These are phyloP conservation scores for Fregata magnificens DNA, from an alignment of 2,113 vertebrate genomes.

Conservation along the genomic window DNA sequence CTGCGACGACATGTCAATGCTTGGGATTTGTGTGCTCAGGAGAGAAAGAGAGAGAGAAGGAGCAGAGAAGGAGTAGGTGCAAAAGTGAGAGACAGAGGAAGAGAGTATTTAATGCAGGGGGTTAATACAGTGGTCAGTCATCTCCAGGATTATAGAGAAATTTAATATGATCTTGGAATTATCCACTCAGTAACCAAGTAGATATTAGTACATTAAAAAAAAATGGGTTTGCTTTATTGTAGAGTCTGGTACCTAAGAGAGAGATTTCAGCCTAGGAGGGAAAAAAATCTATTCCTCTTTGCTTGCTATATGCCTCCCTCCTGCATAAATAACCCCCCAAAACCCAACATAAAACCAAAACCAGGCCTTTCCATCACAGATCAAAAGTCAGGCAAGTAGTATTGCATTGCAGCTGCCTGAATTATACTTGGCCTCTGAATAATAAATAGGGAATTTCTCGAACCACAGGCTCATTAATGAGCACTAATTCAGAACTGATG, in stretches of 20 bases:
- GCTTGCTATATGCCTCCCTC: neutral
- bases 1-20: rapidly evolving
- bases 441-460: conserved; percentile 75
- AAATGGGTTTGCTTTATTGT: neutral
- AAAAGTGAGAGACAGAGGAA: neutral
- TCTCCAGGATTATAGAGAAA: neutral
- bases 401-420: conserved; percentile 62
- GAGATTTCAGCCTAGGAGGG: neutral
- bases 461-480: conserved; percentile 76
- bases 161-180: conserved; percentile 2
- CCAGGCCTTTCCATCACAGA: conserved; percentile 49
- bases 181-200: neutral
- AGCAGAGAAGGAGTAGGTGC: neutral
- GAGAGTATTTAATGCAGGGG: neutral
- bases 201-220: neutral
- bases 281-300: neutral
- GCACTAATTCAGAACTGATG: conserved; percentile 78
- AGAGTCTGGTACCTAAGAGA: neutral
- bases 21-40: neutral
- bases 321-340: neutral
- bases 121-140: neutral
- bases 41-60: neutral
- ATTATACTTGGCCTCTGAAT: conserved; percentile 70
- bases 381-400: conserved; percentile 62
- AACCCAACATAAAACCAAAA: neutral